phyloP scores from a whole-genome alignment of 2,797 vertebrate species.

The Tangara arthus region DNA sequence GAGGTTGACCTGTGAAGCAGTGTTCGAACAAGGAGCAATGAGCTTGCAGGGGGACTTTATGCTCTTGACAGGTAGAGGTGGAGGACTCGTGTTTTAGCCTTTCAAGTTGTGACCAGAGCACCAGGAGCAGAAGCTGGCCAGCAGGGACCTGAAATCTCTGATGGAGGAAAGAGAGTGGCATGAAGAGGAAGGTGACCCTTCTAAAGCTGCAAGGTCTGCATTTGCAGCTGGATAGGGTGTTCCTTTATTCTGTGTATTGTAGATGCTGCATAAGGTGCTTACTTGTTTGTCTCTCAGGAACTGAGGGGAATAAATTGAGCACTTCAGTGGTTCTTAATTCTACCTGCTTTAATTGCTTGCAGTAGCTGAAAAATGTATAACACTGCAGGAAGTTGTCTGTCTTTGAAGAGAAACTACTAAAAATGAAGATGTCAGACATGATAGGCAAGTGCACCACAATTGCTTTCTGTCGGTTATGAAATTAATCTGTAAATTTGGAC shows the following conservation, averaged over 20 bases:
- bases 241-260: background rate
- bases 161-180: background rate
- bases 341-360: background rate
- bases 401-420: background rate
- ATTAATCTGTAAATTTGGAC: background rate
- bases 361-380: background rate
- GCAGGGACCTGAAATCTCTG: background rate
- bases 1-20: background rate
- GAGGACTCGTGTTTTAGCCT: background rate
- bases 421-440: background rate
- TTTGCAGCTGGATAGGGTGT: background rate
- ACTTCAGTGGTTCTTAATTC: background rate
- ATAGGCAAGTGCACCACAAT: background rate
- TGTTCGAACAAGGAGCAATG: background rate
- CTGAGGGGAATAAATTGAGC: background rate
- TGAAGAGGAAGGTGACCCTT: background rate
- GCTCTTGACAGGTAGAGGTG: background rate
- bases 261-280: background rate
- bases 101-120: background rate
- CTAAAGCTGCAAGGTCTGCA: background rate
- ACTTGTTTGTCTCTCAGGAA: background rate
- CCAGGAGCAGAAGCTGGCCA: background rate
- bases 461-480: background rate
- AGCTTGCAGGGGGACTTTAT: rapidly evolving
- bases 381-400: background rate